Base-by-base conservation (phyloP, 2,113 vertebrate species). In the Grantiella picta region DNA sequence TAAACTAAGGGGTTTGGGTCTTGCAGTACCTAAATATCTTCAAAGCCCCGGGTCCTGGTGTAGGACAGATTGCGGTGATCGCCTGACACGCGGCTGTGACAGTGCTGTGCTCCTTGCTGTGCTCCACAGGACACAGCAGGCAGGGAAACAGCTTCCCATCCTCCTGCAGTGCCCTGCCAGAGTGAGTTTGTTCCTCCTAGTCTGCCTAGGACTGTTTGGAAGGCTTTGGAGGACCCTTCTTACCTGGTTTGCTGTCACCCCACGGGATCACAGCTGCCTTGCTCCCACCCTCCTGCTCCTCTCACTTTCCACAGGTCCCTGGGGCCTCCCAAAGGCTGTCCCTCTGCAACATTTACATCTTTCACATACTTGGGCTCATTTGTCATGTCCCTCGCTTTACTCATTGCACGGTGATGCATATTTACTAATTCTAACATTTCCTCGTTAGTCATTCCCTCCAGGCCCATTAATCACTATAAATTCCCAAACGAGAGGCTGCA, bases 361-460 rank as follows among this genome's bases (percentile, higher is more conserved):
- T 71, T 81, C 79, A 59, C 50, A 69, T 68, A 36, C 29, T 88
- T 52, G 44, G 69, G 52, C 82, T 95, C 90, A 52, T 97, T 95
- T 93, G 95, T 90, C 93, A 91, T 68, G 4, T 97, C 54, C 71
- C 63, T 66, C 4, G 0, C 23, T 96, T 95, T 95, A 88, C 93
- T 82, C 87, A 54, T 77, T 85, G 93, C 93, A 92, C 27, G 33
- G 89, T 82, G 95, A 90, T 96, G 93, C 91, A 85, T 95, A 95
- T 96, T 95, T 95, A 95, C 96, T 93, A 90, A 96, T 97, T 96
- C 94, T 95, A 97, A 95, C 79, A 75, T 96, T 94, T 97, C 82
- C 96, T 97, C 40, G 71, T 97, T 97, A 95, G 94, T 93, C 95
- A 93, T 91, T 97, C 95, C 96, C 95, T 96, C 92, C 92, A 96